These are phyloP conservation scores for Dipodomys ordii DNA, from an alignment of 2,113 vertebrate species.

Conservation along the genomic window DNA sequence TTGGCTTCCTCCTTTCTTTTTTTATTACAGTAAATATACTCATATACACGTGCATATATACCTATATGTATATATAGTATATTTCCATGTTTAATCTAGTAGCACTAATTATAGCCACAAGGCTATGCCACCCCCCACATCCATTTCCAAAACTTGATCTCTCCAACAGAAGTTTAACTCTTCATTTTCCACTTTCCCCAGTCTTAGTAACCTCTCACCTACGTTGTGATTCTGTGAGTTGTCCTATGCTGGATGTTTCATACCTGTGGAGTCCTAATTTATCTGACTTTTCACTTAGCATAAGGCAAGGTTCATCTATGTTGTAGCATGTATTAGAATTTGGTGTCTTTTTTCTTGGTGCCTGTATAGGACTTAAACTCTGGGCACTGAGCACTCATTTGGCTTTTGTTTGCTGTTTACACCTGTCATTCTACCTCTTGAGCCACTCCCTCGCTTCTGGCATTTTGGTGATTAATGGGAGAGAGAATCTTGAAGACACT, in stretches of 20 bases:
- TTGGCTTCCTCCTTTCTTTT: background rate
- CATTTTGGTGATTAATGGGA: too few species aligned
- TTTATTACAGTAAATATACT: background rate
- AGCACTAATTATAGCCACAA: background rate
- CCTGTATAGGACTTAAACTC: too few species aligned
- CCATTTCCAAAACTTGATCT: background rate
- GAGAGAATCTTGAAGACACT: too few species aligned
- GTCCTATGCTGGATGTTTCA: background rate
- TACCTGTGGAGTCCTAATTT: background rate
- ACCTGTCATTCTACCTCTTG: too few species aligned
- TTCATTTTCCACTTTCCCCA: background rate
- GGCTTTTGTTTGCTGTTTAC: too few species aligned
- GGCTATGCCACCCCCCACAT: too few species aligned
- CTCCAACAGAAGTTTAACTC: background rate
- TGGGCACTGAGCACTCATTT: too few species aligned
- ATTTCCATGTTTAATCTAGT: background rate
- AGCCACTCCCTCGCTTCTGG: too few species aligned
- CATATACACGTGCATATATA: background rate
- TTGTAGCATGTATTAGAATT: background rate
- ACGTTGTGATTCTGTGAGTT: background rate
- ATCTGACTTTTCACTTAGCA: background rate
- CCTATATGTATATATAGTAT: background rate
- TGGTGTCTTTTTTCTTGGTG: background rate
- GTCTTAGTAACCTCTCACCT: background rate
- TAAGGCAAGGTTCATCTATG: background rate